Evolutionary conservation across 2,113 vertebrate species (phyloP), one percentile per base, ranked within the genome.

Genomic region (Trichomycterus rosablanca): DNA sequence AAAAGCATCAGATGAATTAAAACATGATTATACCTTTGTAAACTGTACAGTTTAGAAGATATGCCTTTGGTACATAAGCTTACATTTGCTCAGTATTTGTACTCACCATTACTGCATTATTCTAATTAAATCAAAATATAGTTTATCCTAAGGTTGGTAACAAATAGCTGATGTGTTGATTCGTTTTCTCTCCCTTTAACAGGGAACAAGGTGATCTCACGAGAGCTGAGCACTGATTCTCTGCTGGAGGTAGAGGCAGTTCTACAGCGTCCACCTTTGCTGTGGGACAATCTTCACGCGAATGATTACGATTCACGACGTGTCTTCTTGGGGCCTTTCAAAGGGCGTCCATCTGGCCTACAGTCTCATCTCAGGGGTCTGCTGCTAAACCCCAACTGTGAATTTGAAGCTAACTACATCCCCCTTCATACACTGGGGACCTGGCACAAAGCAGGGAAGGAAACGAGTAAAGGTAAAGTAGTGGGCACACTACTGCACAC

Each of bases 251-350:
- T 90, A 72, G 82, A 87, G 63, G 68, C 74, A 1, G 85, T 90
- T 53, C 84, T 93, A 23, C 86, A 52, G 55, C 86, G 88, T 3
- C 67, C 70, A 0, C 91, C 84, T 0, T 3, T 91, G 68, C 87
- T 92, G 66, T 93, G 91, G 91, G 91, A 92, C 87, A 93, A 93
- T 73, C 83, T 93, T 39, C 90, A 92, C 0, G 90, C 91, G 23
- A 93, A 92, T 0, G 91, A 93, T 84, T 93, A 93, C 0, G 91
- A 92, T 82, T 90, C 89, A 59, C 82, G 88, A 1, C 86, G 89
- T 0, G 85, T 93, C 65, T 93, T 92, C 79, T 80, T 93, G 77
- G 91, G 91, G 23, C 91, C 90, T 19, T 93, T 91, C 68, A 91
- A 83, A 22, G 91, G 89, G 3, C 81, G 91, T 2, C 85, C 89